A percentile compares a stretch with the other conserved stretches of the same genome.
phyloP scores from a whole-genome alignment of 2,797 vertebrate species.

The Macrochelys suwanniensis region DNA sequence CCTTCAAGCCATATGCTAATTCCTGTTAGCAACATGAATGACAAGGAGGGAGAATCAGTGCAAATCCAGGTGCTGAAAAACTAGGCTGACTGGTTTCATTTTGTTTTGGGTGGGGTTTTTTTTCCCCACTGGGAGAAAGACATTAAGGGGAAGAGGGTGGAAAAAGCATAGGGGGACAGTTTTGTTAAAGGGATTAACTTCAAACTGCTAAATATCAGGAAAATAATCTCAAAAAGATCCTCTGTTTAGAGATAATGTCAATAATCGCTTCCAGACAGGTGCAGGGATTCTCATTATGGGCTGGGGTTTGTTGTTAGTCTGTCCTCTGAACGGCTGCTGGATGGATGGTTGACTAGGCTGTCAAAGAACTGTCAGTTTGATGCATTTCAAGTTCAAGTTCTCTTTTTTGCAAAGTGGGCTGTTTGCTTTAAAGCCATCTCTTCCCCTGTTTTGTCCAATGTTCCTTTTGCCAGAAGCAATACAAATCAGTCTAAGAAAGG shows the following conservation, averaged over 20 bases:
- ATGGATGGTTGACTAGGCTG: constrained; percentile 54
- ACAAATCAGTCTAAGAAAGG: constrained; percentile 76
- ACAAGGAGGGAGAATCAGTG: constrained; percentile 81
- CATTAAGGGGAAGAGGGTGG: constrained; percentile 58
- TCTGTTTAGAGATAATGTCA: constrained; percentile 81
- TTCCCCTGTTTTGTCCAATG: constrained; percentile 39
- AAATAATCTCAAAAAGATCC: constrained; percentile 76
- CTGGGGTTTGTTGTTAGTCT: constrained; percentile 37
- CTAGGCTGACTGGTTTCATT: constrained; percentile 81
- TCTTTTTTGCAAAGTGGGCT: constrained; percentile 40
- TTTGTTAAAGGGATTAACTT: constrained; percentile 89
- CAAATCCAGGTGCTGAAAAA: constrained; percentile 90
- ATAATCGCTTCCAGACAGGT: constrained; percentile 86
- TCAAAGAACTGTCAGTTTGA: constrained; percentile 70
- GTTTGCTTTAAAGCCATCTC: constrained; percentile 63
- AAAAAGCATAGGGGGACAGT: constrained; percentile 76
- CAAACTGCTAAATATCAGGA: constrained; percentile 80
- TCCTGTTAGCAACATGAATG: constrained; percentile 84
- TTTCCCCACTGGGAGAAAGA: constrained; percentile 76
- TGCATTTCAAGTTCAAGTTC: constrained; percentile 73
- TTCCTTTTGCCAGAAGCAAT: constrained; percentile 81
- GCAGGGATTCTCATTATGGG: constrained; percentile 68
- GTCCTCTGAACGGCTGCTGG: constrained; percentile 51
- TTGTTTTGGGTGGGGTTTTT: constrained; percentile 41
- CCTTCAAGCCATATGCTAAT: constrained; percentile 94